Percentiles rank a stretch among this genome's conserved stretches.
phyloP scores from a whole-genome alignment of 1,140 invertebrate species.

The Eufriesea mexicana region DNA sequence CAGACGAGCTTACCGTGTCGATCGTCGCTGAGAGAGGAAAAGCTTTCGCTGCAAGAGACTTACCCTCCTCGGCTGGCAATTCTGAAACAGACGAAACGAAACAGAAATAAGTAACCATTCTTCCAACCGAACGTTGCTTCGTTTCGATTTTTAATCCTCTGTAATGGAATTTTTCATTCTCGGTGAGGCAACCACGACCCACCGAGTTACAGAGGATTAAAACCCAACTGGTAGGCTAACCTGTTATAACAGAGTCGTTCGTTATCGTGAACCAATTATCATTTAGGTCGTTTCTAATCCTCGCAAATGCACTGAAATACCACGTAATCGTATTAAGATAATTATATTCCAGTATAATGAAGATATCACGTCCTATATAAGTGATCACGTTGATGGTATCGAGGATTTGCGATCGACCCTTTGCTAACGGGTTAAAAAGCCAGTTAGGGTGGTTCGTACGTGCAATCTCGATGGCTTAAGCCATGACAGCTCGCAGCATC shows the following conservation, averaged over 20 bases:
- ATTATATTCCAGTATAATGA: no score
- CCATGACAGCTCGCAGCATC: background rate
- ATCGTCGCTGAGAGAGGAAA: background rate
- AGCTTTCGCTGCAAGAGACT: slow-evolving; percentile 66
- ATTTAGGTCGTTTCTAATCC: no score
- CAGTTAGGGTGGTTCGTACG: background rate
- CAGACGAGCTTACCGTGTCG: slow-evolving; percentile 26
- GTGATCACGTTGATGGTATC: background rate
- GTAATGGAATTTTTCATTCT: background rate
- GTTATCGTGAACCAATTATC: no score
- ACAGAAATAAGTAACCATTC: slow-evolving; percentile 1
- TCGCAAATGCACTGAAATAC: no score
- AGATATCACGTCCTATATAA: no score
- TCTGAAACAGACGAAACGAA: slow-evolving; percentile 84
- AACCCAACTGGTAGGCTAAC: no score
- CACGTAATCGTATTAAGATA: no score
- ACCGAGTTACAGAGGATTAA: no score
- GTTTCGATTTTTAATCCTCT: background rate
- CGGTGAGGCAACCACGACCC: no score
- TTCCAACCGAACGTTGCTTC: background rate
- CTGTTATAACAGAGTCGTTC: no score
- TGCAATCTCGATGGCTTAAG: background rate
- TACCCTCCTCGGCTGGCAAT: slow-evolving; percentile 89
- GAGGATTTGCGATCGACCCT: background rate
- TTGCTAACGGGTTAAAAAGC: background rate